A percentile compares a stretch with the other conserved stretches of the same genome.
Conservation (phyloP, 2,888 invertebrate genomes). For the Stenoptilia bipunctidactyla region DNA sequence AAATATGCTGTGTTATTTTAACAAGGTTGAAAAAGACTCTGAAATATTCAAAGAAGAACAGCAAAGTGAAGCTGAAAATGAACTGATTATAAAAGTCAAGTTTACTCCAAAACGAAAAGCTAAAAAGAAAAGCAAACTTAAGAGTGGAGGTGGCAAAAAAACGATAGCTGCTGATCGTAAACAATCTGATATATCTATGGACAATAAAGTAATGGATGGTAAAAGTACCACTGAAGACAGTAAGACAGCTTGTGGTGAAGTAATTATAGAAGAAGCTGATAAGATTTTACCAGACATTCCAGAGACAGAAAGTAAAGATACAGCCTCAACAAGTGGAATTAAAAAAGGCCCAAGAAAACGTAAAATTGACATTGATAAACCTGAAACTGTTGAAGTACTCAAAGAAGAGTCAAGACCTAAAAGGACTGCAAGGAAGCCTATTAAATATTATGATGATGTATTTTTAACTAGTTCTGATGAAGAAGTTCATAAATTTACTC, state of each 20-base stretch:
- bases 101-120: conserved; percentile 35
- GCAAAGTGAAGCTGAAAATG: conserved; percentile 12
- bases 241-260: too few species aligned
- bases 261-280: too few species aligned
- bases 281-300: too few species aligned
- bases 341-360: conserved; percentile 22
- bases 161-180: too few species aligned
- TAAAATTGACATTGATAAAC: conserved; percentile 10
- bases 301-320: conserved; percentile 3
- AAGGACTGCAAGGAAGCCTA: conserved; percentile 42
- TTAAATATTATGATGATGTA: conserved; percentile 44
- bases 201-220: too few species aligned
- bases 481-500: conserved; percentile 52
- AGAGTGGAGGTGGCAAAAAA: too few species aligned
- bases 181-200: too few species aligned
- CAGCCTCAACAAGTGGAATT: conserved; percentile 2
- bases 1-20: conserved; percentile 73
- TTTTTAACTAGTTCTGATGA: conserved; percentile 48
- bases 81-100: conserved; percentile 42
- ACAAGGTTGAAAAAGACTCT: conserved; percentile 51
- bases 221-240: too few species aligned
- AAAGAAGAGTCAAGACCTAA: conserved; percentile 34
- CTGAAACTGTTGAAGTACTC: background rate
- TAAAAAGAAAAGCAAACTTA: conserved; percentile 32
- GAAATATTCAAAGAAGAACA: conserved; percentile 20